Conservation (phyloP, 2,888 invertebrate species). For the Tinea trinotella region DNA sequence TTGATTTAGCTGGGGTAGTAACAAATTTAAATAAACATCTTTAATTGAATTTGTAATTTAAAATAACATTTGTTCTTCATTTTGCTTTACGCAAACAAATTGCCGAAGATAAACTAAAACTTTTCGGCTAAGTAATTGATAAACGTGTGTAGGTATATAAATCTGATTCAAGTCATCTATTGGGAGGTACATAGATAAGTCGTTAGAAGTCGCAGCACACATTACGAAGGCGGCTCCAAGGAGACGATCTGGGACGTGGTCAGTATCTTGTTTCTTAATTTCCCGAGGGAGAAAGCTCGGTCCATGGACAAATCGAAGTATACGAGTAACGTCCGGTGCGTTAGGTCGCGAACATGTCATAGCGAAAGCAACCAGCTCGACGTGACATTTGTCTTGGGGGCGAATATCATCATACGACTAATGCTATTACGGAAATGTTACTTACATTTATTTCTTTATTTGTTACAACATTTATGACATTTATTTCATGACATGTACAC, state of each 20-base stretch:
- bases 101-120: not conserved
- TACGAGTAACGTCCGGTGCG: slow-evolving; percentile 11
- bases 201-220: slow-evolving; percentile 19
- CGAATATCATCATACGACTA: not conserved
- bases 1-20: not conserved
- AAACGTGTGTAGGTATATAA: not conserved
- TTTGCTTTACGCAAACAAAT: not conserved
- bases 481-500: slow-evolving; percentile 7
- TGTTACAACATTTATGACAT: slow-evolving; percentile 18
- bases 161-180: not conserved
- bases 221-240: slow-evolving; percentile 11
- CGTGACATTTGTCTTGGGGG: not conserved
- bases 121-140: not conserved
- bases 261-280: slow-evolving; percentile 61
- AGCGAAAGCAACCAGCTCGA: not conserved
- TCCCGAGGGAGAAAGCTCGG: slow-evolving; percentile 55
- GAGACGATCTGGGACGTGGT: slow-evolving; percentile 37
- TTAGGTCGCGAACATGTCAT: slow-evolving; percentile 8
- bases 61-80: not conserved
- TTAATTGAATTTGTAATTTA: not conserved
- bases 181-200: not conserved
- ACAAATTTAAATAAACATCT: not conserved
- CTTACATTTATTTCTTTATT: slow-evolving; percentile 7
- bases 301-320: slow-evolving; percentile 56
- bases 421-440: slow-evolving; percentile 1